Evolutionary conservation across 1,140 invertebrate species (phyloP), one percentile per base, ranked within the genome.

Genomic region (Diachasma alloeum): DNA sequence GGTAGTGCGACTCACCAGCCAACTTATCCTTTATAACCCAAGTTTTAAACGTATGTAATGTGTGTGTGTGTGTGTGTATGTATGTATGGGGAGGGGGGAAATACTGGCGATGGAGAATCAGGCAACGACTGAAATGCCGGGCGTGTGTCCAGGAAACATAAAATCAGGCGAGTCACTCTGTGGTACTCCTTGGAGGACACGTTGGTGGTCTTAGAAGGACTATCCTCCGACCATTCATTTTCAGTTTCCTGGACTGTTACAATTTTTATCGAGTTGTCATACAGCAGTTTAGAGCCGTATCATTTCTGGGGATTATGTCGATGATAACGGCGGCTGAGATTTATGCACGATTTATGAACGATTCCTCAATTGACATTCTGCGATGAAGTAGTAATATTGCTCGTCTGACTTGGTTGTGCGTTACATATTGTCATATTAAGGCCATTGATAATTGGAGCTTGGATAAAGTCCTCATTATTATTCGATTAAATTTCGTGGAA

Each of bases 121-220:
- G 42, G 10, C 37, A 70, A 26, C 31, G 26, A 76, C 26, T 48
- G 67, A 53, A 69, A 70, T 48, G 73, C 22, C 46, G 66, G 77
- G 22, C 67, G 59, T 67, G 46, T 59, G 74, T 76, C 77, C 78
- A 81, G 74, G 76, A 80, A 75, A 77, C 73, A 56, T 79, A 66
- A 77, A 77, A 79, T 77, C 59, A 59, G 48, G n/a, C 46, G 71
- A 69, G 26, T 67, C 73, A 71, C 68, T 24, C 37, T 46, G 22
- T 46, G 68, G 59, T 63, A 63, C 11, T 26, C 59, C 19, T 31
- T 31, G 22, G 19, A 4, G 24, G 59, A 26, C 10, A 26, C 59
- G 19, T 15, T 63, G 59, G 59, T 63, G 59, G 59, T 76, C 75
- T 66, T 19, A n/a, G 13, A 13, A 59, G 13, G 24, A 59, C 72